Conservation (phyloP, 2,113 vertebrate genomes). For the Lepus americanus region DNA sequence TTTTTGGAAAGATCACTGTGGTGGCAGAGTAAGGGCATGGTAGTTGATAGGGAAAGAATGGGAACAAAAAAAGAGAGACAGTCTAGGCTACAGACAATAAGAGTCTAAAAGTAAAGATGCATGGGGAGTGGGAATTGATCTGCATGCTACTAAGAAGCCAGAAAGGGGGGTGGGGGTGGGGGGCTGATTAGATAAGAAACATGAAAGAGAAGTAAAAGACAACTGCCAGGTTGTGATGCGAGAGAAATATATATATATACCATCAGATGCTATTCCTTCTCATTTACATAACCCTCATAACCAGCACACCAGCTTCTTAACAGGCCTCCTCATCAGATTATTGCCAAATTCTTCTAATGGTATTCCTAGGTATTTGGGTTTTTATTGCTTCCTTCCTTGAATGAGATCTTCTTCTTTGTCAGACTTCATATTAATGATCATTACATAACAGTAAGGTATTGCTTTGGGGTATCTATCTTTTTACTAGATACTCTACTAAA, state of each 20-base stretch:
- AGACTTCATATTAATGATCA: slow-evolving; percentile 6
- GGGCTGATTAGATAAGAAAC: neutral
- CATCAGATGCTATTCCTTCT: neutral
- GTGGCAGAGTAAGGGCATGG: neutral
- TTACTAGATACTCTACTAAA: slow-evolving; percentile 42
- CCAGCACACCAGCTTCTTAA: neutral
- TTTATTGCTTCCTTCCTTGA: neutral
- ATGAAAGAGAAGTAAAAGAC: neutral
- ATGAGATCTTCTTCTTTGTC: neutral
- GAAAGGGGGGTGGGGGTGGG: neutral
- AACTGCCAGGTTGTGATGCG: neutral
- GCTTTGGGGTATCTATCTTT: slow-evolving; percentile 28
- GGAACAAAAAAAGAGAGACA: neutral
- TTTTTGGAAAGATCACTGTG: slow-evolving; percentile 10
- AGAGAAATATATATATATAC: neutral
- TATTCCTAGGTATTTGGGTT: slow-evolving; percentile 20
- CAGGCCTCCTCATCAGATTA: neutral
- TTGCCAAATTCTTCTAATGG: neutral
- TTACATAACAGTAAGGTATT: neutral
- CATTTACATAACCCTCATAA: neutral
- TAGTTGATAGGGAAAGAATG: neutral
- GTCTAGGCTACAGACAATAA: neutral
- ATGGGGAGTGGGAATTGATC: neutral
- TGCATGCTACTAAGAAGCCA: neutral
- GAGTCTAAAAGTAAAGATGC: neutral